Evolutionary conservation across 2,888 invertebrate species (phyloP).

Genomic region (Diadegma fenestrale): DNA sequence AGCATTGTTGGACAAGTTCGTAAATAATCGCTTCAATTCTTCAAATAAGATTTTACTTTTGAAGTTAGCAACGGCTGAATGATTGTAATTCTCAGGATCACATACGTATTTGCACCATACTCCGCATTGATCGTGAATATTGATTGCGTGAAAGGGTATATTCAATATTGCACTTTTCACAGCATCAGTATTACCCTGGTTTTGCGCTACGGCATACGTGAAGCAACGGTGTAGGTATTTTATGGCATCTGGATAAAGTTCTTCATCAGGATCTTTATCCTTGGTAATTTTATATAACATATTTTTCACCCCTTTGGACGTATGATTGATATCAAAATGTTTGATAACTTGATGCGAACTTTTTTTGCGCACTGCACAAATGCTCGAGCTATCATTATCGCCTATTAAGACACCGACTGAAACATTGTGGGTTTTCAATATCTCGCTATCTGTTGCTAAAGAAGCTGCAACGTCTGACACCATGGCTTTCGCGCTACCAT

Average conservation of each 20-base stretch:
- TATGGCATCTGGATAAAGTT: neutral
- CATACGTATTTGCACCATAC: neutral
- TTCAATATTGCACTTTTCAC: neutral
- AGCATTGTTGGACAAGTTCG: neutral
- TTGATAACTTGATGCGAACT: neutral
- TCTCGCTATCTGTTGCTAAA: neutral
- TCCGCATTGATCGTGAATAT: slow-evolving; percentile 32
- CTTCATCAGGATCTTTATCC: neutral
- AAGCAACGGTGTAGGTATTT: neutral
- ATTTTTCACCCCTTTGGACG: neutral
- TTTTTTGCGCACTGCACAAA: neutral
- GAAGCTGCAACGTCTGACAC: slow-evolving; percentile 69
- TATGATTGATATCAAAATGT: neutral
- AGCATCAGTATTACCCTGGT: neutral
- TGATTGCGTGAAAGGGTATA: slow-evolving; percentile 8
- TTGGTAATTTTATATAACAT: neutral
- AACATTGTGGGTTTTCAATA: neutral
- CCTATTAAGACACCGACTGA: neutral
- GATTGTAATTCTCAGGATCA: neutral
- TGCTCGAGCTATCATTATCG: slow-evolving; percentile 1
- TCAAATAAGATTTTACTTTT: neutral
- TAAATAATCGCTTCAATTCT: neutral
- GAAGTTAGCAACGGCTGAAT: neutral
- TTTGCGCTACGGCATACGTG: neutral
- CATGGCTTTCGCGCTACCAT: slow-evolving; percentile 75